Evolutionary conservation across 2,113 vertebrate genomes (phyloP), one percentile per base, ranked within the genome.

Genomic region (Parotia lawesii): DNA sequence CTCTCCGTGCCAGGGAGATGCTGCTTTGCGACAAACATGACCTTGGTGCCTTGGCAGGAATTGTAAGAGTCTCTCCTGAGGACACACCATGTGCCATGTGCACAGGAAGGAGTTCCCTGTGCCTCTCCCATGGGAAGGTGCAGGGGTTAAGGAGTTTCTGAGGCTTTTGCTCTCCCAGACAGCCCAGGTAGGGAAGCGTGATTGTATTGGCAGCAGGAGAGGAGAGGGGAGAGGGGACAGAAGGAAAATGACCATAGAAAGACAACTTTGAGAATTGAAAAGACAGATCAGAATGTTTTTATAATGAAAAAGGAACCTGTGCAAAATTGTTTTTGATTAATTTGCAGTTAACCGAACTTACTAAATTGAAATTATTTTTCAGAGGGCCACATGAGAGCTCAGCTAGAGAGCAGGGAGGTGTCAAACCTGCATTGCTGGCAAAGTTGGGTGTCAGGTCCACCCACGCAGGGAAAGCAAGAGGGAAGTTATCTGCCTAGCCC

Each of bases 301-400:
- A 42, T 72, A 83, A 77, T 85, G 67, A 92, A 90, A 73, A 94
- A 85, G 31, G 45, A 92, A 85, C 58, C 54, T 62, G 40, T 28
- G 40, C 40, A 78, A 69, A 90, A 92, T 76, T 90, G 53, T 5
- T 96, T 94, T 93, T 3, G 10, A 94, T 95, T 94, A 85, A 95
- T 91, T 87, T 72, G 80, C 67, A 79, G 72, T 67, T 86, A 86
- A 66, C n/a, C 11, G n/a, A 94, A 87, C 42, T 88, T 70, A 70
- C 61, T 93, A 76, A 87, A 80, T n/a, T 27, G 50, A 73, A 88
- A 90, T 91, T 37, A 87, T 82, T 95, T 95, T 81, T 87, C 40
- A 62, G 8, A 51, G 71, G 53, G 28, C 62, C 38, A 42, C 1
- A 3, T 42, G 73, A 95, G 48, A 64, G 20, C 3, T 10, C 3